Percentiles rank a stretch among this genome's conserved stretches.
Conservation (phyloP, 2,113 vertebrate species). For the Psammodynastes pulverulentus region DNA sequence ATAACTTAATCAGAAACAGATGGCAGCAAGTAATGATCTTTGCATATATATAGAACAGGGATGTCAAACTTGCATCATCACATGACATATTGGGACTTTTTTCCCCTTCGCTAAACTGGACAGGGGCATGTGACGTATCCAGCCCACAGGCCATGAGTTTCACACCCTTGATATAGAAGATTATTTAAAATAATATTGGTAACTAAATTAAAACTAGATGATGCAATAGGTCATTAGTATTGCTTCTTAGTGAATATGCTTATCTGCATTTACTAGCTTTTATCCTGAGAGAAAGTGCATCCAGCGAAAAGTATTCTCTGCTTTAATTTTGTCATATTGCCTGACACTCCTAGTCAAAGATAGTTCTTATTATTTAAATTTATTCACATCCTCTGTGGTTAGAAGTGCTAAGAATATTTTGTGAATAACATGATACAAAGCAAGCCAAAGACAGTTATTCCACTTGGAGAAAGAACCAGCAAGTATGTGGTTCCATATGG, state of each 20-base stretch:
- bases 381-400: background rate
- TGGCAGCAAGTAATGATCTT: background rate
- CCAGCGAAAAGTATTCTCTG: background rate
- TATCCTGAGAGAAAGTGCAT: background rate
- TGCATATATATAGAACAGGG: background rate
- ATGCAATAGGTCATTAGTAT: background rate
- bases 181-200: background rate
- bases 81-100: no score
- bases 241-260: background rate
- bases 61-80: no score
- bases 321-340: background rate
- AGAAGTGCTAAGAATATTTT: background rate
- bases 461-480: background rate
- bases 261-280: background rate
- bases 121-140: no score
- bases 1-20: background rate
- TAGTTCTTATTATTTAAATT: background rate
- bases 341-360: background rate
- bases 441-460: background rate
- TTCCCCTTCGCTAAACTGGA: no score
- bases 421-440: background rate
- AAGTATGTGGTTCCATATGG: background rate
- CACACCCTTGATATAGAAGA: no score
- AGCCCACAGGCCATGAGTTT: no score
- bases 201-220: background rate